Evolutionary conservation across 2,113 vertebrate species (phyloP).

Genomic region (Gobius niger): DNA sequence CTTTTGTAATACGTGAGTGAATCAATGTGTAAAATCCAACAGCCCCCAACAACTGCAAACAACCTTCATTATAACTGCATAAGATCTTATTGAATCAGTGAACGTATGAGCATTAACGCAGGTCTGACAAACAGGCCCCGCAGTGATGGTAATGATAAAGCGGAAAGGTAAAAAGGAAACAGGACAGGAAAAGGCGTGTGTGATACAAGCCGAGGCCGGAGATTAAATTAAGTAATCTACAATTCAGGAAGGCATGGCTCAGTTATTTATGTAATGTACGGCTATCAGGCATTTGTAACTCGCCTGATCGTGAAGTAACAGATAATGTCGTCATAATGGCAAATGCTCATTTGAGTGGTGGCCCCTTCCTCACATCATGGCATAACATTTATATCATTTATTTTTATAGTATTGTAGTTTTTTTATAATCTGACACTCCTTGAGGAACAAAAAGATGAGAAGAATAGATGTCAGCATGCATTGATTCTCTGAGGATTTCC

Average conservation of each 20-base stretch:
- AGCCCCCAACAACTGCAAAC: not conserved
- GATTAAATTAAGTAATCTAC: slow-evolving; percentile 42
- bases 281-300: not conserved
- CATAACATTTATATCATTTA: too few relatives aligned
- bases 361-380: too few relatives aligned
- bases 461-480: slow-evolving; percentile 54
- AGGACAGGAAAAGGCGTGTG: slow-evolving; percentile 16
- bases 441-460: slow-evolving; percentile 40
- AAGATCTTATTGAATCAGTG: slow-evolving; percentile 48
- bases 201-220: slow-evolving; percentile 29
- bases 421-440: not conserved
- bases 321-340: not conserved
- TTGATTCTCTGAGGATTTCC: slow-evolving; percentile 48
- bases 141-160: slow-evolving; percentile 23
- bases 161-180: not conserved
- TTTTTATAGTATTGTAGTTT: too few relatives aligned
- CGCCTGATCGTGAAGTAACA: not conserved
- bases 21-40: too few relatives aligned
- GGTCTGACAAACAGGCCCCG: slow-evolving; percentile 16
- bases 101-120: slow-evolving; percentile 1
- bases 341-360: too few relatives aligned
- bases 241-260: slow-evolving; percentile 42
- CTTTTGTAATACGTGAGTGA: too few relatives aligned
- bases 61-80: slow-evolving; percentile 20
- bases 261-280: slow-evolving; percentile 16